Evolutionary conservation across 1,140 invertebrate genomes (phyloP).

Genomic region (Drosophila sproati): DNA sequence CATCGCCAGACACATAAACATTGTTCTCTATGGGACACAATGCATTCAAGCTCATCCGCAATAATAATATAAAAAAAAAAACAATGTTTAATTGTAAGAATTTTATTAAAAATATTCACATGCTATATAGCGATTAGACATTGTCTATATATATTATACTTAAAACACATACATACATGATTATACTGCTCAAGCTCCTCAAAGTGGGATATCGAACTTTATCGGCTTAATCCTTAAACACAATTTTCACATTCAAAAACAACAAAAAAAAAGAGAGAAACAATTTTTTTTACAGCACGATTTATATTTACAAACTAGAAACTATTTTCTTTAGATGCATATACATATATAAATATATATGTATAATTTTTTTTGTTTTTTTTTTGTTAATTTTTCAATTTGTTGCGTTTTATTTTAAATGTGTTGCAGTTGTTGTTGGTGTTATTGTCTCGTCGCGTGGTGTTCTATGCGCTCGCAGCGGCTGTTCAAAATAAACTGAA

Average conservation of each 20-base stretch:
- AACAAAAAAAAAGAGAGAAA: not conserved
- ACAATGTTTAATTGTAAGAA: not conserved
- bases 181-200: not conserved
- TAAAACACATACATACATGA: no score
- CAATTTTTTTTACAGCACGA: not conserved
- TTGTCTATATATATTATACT: not conserved
- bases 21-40: not conserved
- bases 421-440: slow-evolving; percentile 2
- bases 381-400: slow-evolving; percentile 25
- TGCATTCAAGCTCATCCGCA: not conserved
- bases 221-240: not conserved
- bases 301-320: not conserved
- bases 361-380: not conserved
- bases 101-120: not conserved
- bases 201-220: not conserved
- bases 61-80: not conserved
- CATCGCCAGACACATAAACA: not conserved
- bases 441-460: slow-evolving; percentile 43
- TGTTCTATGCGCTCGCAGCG: slow-evolving; percentile 74
- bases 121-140: not conserved
- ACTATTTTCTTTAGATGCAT: not conserved
- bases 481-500: slow-evolving; percentile 78
- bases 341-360: not conserved
- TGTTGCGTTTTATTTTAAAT: slow-evolving; percentile 10
- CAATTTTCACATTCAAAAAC: not conserved